Percentiles rank a stretch among this genome's conserved stretches.
Conservation (phyloP, 2,797 vertebrate species). For the Rhynchotus rufescens region DNA sequence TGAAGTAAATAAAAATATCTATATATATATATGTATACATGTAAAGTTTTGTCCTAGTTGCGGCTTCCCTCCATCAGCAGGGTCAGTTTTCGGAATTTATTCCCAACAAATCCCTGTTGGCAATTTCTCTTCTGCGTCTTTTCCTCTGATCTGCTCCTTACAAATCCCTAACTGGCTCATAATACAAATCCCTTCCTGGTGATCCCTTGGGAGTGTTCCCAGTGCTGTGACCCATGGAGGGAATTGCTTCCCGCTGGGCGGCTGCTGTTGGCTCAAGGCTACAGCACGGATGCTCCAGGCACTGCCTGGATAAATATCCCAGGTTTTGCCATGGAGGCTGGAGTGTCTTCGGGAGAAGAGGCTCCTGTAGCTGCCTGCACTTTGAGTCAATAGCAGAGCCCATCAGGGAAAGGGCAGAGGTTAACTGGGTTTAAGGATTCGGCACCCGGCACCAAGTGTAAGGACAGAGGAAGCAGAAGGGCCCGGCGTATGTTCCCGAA, state of each 20-base stretch:
- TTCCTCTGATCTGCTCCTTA: neutral
- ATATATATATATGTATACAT: too few species aligned
- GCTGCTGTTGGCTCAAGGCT: neutral
- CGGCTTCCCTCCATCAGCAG: neutral
- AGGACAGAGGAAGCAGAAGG: constrained; percentile 48
- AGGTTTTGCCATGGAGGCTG: fast-evolving
- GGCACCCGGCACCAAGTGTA: constrained; percentile 34
- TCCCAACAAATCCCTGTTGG: neutral
- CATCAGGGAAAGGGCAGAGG: constrained; percentile 18
- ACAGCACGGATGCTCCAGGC: neutral
- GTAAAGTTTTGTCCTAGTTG: neutral
- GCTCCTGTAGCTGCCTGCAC: neutral
- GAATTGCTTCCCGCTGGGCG: neutral
- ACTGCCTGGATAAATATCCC: neutral
- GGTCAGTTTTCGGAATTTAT: constrained; percentile 2
- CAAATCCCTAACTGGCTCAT: neutral
- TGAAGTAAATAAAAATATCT: too few species aligned
- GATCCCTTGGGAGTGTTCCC: neutral
- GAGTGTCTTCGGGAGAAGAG: neutral
- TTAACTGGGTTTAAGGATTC: constrained; percentile 69
- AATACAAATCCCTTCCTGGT: neutral
- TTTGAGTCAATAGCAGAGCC: neutral
- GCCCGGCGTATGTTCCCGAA: constrained; percentile 23
- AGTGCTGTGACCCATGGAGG: neutral
- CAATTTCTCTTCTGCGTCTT: neutral